Evolutionary conservation across 2,797 vertebrate genomes (phyloP).

Genomic region (Anguilla pacifica): DNA sequence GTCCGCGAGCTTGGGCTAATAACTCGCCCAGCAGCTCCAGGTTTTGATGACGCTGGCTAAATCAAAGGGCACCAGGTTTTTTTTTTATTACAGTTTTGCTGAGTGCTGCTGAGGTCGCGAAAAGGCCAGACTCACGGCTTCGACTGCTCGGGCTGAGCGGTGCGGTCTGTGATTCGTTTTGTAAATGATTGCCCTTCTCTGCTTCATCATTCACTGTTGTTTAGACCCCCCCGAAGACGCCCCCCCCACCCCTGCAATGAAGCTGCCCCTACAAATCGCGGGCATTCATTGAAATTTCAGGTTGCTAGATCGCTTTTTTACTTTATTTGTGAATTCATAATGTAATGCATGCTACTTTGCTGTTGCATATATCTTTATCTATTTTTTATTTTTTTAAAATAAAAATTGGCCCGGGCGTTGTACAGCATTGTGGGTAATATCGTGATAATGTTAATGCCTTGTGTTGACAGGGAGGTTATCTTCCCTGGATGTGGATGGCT

Average conservation of each 20-base stretch:
- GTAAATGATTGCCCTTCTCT: not conserved
- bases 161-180: not conserved
- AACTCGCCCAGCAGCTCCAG: not conserved
- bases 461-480: not conserved
- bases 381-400: too few species aligned
- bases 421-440: not conserved
- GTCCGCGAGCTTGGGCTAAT: not conserved
- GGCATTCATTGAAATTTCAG: not conserved
- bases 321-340: not conserved
- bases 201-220: not conserved
- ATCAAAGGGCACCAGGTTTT: not conserved
- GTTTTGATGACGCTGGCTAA: not conserved
- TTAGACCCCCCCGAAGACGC: not conserved
- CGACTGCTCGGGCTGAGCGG: too few species aligned
- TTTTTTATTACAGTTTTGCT: not conserved
- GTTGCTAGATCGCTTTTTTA: not conserved
- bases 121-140: slow-evolving; percentile 9
- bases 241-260: too few species aligned
- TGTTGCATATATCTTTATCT: not conserved
- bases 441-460: not conserved
- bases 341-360: not conserved
- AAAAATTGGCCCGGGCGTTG: not conserved
- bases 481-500: not conserved
- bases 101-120: not conserved
- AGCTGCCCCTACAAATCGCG: not conserved